phyloP scores from a whole-genome alignment of 1,140 invertebrate species.

The Ceratitis capitata region DNA sequence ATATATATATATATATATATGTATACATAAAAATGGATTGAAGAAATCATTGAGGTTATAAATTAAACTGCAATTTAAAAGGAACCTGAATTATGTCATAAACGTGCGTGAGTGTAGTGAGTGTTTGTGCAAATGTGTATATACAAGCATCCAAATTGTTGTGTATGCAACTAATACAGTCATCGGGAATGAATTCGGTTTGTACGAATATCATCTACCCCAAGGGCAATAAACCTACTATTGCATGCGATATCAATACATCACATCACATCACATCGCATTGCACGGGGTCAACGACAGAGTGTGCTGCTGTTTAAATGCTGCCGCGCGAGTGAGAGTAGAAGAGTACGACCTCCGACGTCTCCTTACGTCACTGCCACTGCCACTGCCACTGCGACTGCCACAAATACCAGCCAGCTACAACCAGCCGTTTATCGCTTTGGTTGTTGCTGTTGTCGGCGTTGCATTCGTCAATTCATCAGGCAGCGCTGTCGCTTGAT shows the following conservation, averaged over 20 bases:
- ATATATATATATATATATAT: not conserved
- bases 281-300: conserved; percentile 37
- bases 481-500: not conserved
- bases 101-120: too few relatives aligned
- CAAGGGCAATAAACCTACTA: conserved; percentile 45
- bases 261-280: conserved; percentile 38
- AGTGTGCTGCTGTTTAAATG: conserved; percentile 1
- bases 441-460: not conserved
- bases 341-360: conserved; percentile 40
- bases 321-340: not conserved
- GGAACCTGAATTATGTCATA: too few relatives aligned
- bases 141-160: too few relatives aligned
- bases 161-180: too few relatives aligned
- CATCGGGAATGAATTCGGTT: conserved; percentile 21
- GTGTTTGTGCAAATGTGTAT: too few relatives aligned
- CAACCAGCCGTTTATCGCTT: not conserved
- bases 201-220: conserved; percentile 15
- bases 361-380: conserved; percentile 29
- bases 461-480: conserved; percentile 4
- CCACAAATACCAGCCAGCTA: not conserved
- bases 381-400: not conserved
- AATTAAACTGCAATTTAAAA: too few relatives aligned
- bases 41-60: too few relatives aligned
- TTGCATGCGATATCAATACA: conserved; percentile 44
- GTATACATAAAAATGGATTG: too few relatives aligned